Base-by-base conservation (phyloP, 2,888 invertebrate species). In the Homarus gammarus region DNA sequence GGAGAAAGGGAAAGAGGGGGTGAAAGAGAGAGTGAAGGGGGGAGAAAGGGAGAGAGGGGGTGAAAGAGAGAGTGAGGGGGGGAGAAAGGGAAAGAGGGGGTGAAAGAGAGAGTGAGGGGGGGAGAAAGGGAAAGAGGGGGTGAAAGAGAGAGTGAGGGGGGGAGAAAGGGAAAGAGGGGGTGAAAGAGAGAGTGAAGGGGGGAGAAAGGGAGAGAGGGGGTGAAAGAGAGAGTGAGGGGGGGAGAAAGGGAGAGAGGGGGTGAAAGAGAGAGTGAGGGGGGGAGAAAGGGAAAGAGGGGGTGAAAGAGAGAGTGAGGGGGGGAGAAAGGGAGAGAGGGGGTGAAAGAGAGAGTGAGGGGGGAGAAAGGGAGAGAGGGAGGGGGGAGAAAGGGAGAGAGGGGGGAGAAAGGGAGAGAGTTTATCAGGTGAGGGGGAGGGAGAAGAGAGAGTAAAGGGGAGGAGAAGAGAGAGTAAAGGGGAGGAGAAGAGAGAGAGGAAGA, bases 51-150 rank as follows among this genome's bases (percentile, higher is more conserved):
- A n/a, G n/a, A n/a, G n/a, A n/a, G n/a, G n/a, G n/a, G n/a, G n/a
- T n/a, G n/a, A n/a, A n/a, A n/a, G n/a, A n/a, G n/a, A n/a, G n/a
- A n/a, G n/a, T n/a, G n/a, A n/a, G n/a, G n/a, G 12, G 44, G 44
- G 44, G 12, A 12, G 12, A 12, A 44, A 36, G 36, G 36, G 36
- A 36, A 36, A 33, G 73, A 33, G 3, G 33, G 3, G 2, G 73
- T n/a, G n/a, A n/a, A n/a, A 49, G 77, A 77, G 77, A 3, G 49
- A 77, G 77, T 27, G 77, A 77, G 77, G 18, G 49, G 49, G 8
- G 27, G 49, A 77, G 77, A 44, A n/a, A n/a, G n/a, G n/a, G n/a
- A n/a, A n/a, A n/a, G n/a, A n/a, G n/a, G n/a, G n/a, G n/a, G n/a
- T n/a, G n/a, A n/a, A n/a, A n/a, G n/a, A n/a, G n/a, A n/a, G n/a